Evolutionary conservation across 2,113 vertebrate species (phyloP).

Genomic region (Gracilinanus agilis): DNA sequence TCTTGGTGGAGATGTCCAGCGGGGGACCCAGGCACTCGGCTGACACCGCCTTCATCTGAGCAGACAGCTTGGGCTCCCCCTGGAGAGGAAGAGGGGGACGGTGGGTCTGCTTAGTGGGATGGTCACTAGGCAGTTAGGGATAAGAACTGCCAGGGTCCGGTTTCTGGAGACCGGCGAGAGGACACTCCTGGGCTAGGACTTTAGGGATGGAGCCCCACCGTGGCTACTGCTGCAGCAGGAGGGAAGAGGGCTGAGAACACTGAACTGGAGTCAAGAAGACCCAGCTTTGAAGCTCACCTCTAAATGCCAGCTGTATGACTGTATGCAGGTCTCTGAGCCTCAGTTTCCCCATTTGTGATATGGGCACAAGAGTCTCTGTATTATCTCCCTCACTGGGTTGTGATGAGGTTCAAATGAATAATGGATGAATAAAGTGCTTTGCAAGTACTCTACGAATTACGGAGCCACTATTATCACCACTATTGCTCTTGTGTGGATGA

Average conservation of each 20-base stretch:
- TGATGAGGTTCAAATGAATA: background rate
- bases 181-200: background rate
- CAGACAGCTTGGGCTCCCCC: slow-evolving; percentile 94
- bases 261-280: background rate
- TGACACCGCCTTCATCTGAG: slow-evolving; percentile 96
- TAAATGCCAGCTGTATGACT: background rate
- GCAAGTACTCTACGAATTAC: too few relatives aligned
- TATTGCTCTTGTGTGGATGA: background rate
- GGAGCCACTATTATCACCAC: background rate
- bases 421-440: too few relatives aligned
- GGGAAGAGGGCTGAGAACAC: background rate
- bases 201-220: background rate
- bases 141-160: background rate
- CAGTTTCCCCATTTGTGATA: background rate
- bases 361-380: background rate
- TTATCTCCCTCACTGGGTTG: background rate
- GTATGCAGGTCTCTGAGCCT: background rate
- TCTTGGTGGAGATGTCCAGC: slow-evolving; percentile 89
- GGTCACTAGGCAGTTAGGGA: background rate
- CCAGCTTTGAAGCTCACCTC: background rate
- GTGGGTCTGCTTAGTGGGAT: background rate
- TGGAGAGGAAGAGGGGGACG: slow-evolving; percentile 70
- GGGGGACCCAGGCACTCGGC: slow-evolving; percentile 94
- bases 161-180: background rate
- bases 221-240: background rate